phyloP scores from a whole-genome alignment of 2,113 vertebrate species.

The Urocitellus parryii region DNA sequence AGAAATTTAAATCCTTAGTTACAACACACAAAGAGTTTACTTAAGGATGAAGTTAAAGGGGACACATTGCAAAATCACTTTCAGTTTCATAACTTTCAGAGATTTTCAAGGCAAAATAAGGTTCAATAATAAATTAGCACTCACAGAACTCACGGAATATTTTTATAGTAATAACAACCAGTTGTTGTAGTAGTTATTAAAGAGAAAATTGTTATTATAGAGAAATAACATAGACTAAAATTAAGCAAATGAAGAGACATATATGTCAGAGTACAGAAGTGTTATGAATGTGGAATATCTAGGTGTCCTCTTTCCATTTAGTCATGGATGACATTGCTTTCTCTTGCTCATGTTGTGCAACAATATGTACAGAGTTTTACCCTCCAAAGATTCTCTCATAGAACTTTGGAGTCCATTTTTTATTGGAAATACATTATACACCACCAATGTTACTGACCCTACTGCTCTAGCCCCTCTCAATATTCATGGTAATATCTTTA shows the following conservation, averaged over 20 bases:
- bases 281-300: neutral
- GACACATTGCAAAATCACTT: neutral
- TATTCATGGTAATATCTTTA: neutral
- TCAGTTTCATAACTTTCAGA: neutral
- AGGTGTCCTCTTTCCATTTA: neutral
- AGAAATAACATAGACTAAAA: neutral
- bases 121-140: neutral
- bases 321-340: neutral
- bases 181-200: neutral
- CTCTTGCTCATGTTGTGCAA: neutral
- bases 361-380: neutral
- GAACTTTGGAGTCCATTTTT: neutral
- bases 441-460: neutral
- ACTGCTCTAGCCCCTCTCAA: neutral
- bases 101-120: neutral
- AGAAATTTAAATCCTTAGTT: neutral
- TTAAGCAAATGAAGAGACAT: neutral
- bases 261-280: neutral
- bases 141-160: neutral
- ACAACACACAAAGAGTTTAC: neutral
- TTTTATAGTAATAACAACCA: neutral
- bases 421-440: neutral
- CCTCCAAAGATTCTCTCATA: neutral
- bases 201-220: neutral
- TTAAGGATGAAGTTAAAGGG: neutral